These are phyloP conservation scores for Osmoderma eremita DNA, from an alignment of 2,888 invertebrate species.

Conservation along the genomic window DNA sequence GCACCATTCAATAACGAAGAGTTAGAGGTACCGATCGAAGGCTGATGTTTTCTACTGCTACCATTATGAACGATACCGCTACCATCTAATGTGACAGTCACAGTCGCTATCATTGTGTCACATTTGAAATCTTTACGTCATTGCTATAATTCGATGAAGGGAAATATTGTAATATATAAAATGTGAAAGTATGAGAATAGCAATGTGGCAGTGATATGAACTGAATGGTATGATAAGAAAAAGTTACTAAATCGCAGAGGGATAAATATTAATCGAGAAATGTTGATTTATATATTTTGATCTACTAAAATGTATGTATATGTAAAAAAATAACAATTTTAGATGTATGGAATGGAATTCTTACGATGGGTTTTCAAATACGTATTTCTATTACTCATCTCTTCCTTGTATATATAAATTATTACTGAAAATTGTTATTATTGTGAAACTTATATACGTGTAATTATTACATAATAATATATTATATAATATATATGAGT, in stretches of 20 bases:
- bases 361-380: no score
- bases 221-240: background rate
- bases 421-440: conserved; percentile 16
- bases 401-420: conserved; percentile 35
- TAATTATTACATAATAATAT: conserved; percentile 30
- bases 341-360: conserved; percentile 8
- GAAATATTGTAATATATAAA: no score
- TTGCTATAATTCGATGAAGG: no score
- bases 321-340: conserved; percentile 16
- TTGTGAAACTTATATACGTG: conserved; percentile 24
- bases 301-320: conserved; percentile 13
- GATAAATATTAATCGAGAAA: conserved; percentile 4
- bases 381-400: conserved; percentile 4
- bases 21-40: conserved; percentile 12
- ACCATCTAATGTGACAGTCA: background rate
- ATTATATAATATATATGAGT: conserved; percentile 41
- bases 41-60: conserved; percentile 34
- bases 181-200: no score
- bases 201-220: no score
- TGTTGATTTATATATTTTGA: conserved; percentile 36
- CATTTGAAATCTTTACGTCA: no score
- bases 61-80: conserved; percentile 10
- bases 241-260: background rate
- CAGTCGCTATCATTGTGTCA: conserved; percentile 6
- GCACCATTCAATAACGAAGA: conserved; percentile 61